Percentiles rank a stretch among this genome's conserved stretches.
phyloP scores from a whole-genome alignment of 2,113 vertebrate genomes.

The Pseudorhombus dupliciocellatus region DNA sequence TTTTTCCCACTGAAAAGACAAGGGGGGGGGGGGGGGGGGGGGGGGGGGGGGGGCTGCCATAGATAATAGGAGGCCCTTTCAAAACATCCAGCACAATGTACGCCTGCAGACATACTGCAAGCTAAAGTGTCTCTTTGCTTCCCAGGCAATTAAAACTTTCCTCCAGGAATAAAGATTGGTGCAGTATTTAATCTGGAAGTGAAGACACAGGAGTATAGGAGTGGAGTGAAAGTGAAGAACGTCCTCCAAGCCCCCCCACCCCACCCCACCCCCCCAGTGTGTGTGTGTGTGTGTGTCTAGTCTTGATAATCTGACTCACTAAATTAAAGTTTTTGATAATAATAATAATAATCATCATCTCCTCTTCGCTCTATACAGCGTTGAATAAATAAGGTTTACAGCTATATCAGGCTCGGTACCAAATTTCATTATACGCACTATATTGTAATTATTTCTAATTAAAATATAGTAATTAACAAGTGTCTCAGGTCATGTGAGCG shows the following conservation, averaged over 20 bases:
- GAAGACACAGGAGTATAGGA: conserved; percentile 44
- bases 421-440: conserved; percentile 17
- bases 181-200: conserved; percentile 47
- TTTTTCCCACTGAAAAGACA: conserved; percentile 36
- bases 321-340: conserved; percentile 30
- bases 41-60: conserved; percentile 5
- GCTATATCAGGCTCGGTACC: background rate
- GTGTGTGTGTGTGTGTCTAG: conserved; percentile 3
- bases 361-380: conserved; percentile 9
- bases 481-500: conserved; percentile 57
- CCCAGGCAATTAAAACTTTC: conserved; percentile 67
- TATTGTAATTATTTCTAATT: conserved; percentile 66
- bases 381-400: conserved; percentile 25
- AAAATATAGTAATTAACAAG: conserved; percentile 68
- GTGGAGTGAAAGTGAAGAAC: conserved; percentile 25
- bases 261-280: conserved; percentile 6
- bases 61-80: conserved; percentile 32
- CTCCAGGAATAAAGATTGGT: conserved; percentile 55
- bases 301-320: conserved; percentile 23
- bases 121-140: conserved; percentile 52
- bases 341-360: conserved; percentile 26
- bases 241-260: conserved; percentile 12
- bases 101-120: conserved; percentile 7
- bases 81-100: conserved; percentile 29
- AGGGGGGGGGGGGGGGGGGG: conserved; percentile 16